A percentile compares a stretch with the other conserved stretches of the same genome.
phyloP scores from a whole-genome alignment of 2,888 invertebrate genomes.

The Platycheirus rosarum region DNA sequence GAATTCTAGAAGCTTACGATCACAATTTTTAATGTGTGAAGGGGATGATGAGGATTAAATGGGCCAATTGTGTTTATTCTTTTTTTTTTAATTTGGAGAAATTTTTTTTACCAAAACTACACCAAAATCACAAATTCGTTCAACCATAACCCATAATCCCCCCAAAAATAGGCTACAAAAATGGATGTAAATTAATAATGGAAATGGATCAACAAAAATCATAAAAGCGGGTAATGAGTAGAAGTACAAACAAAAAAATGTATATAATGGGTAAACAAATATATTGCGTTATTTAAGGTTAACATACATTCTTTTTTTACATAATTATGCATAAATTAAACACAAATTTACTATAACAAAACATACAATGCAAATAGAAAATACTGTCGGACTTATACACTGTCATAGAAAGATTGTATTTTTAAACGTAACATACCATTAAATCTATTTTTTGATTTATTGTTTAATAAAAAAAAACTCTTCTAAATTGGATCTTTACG shows the following conservation, averaged over 20 bases:
- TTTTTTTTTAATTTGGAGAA: background rate
- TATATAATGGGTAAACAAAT: slow-evolving; percentile 47
- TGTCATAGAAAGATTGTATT: slow-evolving; percentile 72
- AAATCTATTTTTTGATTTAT: slow-evolving; percentile 50
- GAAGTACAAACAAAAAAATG: slow-evolving; percentile 25
- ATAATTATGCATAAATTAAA: slow-evolving; percentile 40
- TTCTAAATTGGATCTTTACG: slow-evolving; percentile 55
- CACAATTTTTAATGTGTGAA: background rate
- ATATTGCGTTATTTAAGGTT: slow-evolving; percentile 52
- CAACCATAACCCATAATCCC: slow-evolving; percentile 40
- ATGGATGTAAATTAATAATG: slow-evolving; percentile 14
- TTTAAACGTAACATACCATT: slow-evolving; percentile 72
- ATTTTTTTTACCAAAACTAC: background rate
- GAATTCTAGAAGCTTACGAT: no score
- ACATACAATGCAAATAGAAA: slow-evolving; percentile 59
- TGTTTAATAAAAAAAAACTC: slow-evolving; percentile 27
- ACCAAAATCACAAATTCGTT: no score
- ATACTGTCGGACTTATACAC: slow-evolving; percentile 63
- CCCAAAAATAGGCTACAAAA: slow-evolving; percentile 10
- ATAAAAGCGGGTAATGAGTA: slow-evolving; percentile 31
- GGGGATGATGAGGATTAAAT: background rate
- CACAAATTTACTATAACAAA: slow-evolving; percentile 50
- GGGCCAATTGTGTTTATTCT: background rate
- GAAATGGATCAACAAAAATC: slow-evolving; percentile 9
- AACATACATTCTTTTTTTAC: slow-evolving; percentile 52